Base-by-base conservation (phyloP, 2,888 invertebrate species). In the Epinotia brunnichana region DNA sequence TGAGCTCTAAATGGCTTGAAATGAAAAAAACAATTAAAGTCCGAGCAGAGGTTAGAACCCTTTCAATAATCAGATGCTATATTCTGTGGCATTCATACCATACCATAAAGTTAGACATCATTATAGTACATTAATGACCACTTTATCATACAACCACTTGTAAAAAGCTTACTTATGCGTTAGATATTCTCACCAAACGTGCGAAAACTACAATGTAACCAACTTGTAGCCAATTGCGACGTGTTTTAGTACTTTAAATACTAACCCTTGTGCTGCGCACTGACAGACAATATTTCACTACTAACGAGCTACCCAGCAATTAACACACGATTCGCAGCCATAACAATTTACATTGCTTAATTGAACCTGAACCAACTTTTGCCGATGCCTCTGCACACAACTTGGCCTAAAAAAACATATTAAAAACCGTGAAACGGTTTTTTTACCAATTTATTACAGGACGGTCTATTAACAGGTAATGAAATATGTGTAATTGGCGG, bases 301-400 rank as follows among this genome's bases (percentile, higher is more conserved):
- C 82, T 84, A 83, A 85, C 82, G 76, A 82, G 80, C 80, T 76
- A 68, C 80, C 76, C 74, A 80, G 79, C 35, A 83, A 85, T 86
- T 83, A 86, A 78, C 75, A 74, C 78, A 78, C 78, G 75, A 82
- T 82, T 79, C 77, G 72, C 19, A 11, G 77, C 80, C 80, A 82
- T 84, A 80, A 83, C 81, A 79, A 77, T 83, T 85, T 85, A 85
- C 83, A 83, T 82, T 81, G 80, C 81, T 80, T 82, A 85, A 85
- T 84, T 83, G 78, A 81, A 73, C 73, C 54, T 83, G 78, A 81
- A 73, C 73, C 54, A 68, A 67, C 73, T 69, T 72, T 75, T 41
- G 44, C 48, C 48, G 54, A 21, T 41, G 10, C 15, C 41, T 39
- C 35, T 35, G 9, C 35, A 7, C 7, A 29, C 29, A 53, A 39